Evolutionary conservation across 1,140 invertebrate genomes (phyloP), one percentile per base, ranked within the genome.

Genomic region (Drosophila tsacasi): DNA sequence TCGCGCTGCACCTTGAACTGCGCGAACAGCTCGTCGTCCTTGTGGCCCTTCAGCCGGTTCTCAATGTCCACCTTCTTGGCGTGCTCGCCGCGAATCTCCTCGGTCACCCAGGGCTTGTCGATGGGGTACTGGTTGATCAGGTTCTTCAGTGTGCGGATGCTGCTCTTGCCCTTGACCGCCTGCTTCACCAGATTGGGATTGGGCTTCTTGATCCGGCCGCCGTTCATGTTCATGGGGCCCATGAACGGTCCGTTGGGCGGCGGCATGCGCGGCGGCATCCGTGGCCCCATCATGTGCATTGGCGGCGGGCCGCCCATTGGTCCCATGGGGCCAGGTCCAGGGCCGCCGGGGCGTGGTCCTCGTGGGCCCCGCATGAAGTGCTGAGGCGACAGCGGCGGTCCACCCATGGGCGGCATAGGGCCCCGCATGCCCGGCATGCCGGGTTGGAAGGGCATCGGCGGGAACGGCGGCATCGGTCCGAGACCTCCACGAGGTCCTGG

Each of bases 91-190:
- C 84, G 89, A 37, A 93, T 92, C 55, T 93, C 91, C 21, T 91
- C 83, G 12, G 79, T 92, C 8, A 93, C 92, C 92, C 92, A 93
- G 3, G 92, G 92, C 71, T 93, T 93, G 23, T 93, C 92, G 25
- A 93, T 80, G 23, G 91, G 91, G 79, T 93, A 93, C 39, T 93
- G 92, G 79, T 93, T 93, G 12, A 93, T 76, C n/a, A 93, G 68
- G 57, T 93, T 90, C 42, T 92, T 93, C 0, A 93, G 64, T 21
- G 92, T 93, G 42, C 92, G 92, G 10, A 93, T 93, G 32, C 82
- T 91, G 76, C 83, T 91, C 52, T 92, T 92, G 2, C 91, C 83
- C 49, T 90, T 92, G 15, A 91, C 60, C 25, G 71, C 79, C 66
- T 87, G 90, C 59, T 92, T 92, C 9, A 91, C 59, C 5, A 92